A percentile compares a stretch with the other conserved stretches of the same genome.
Evolutionary conservation across 2,888 invertebrate genomes (phyloP).

Genomic region (Rhamnusium bicolor): DNA sequence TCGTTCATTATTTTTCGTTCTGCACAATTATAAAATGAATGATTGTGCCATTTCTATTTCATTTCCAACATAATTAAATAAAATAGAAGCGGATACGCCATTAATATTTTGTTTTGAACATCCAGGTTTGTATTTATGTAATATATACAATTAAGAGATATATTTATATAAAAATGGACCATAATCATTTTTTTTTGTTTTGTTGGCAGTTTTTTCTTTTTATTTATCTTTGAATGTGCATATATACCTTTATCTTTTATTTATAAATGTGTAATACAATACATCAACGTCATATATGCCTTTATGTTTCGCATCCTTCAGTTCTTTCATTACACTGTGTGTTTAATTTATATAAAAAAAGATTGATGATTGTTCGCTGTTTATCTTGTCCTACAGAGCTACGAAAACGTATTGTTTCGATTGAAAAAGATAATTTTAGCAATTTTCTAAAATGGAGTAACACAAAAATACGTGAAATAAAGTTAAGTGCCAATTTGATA

Average conservation of each 20-base stretch:
- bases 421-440: no score
- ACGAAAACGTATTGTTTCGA: no score
- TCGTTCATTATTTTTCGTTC: no score
- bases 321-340: neutral
- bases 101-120: neutral
- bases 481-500: no score
- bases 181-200: no score
- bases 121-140: neutral
- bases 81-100: neutral
- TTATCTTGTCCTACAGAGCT: neutral
- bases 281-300: neutral
- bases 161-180: no score
- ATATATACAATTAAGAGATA: no score
- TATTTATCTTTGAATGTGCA: neutral
- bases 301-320: neutral
- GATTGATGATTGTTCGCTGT: neutral
- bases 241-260: neutral
- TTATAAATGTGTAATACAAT: neutral
- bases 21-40: no score
- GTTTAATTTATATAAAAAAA: neutral
- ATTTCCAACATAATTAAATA: neutral
- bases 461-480: no score
- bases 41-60: neutral
- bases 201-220: neutral
- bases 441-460: neutral